Percentiles rank a stretch among this genome's conserved stretches.
Conservation (phyloP, 2,113 vertebrate species). For the Notiomystis cincta region DNA sequence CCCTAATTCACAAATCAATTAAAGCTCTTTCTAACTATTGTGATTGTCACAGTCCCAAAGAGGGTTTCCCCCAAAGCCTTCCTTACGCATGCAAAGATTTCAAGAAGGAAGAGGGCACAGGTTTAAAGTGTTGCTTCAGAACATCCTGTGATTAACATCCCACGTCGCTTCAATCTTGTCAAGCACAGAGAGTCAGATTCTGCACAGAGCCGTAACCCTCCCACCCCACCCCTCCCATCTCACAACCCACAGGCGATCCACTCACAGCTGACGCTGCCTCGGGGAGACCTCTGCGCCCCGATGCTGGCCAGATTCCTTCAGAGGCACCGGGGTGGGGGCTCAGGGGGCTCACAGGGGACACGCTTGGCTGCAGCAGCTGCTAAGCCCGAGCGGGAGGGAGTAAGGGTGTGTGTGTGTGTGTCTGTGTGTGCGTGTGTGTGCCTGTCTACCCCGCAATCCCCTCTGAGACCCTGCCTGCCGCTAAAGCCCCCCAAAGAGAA, state of each 20-base stretch:
- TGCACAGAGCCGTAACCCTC: neutral
- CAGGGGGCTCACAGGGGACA: neutral
- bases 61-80: neutral
- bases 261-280: neutral
- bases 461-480: neutral
- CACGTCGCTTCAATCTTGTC: neutral
- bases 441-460: neutral
- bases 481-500: neutral
- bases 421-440: neutral
- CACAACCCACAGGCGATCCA: neutral
- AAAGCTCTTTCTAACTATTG: constrained; percentile 32
- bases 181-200: neutral
- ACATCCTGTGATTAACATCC: neutral
- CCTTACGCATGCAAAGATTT: neutral
- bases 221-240: neutral
- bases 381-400: neutral
- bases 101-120: neutral
- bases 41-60: neutral
- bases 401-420: too few species aligned
- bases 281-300: constrained; percentile 63
- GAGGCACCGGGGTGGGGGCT: constrained; percentile 30
- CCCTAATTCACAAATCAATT: constrained; percentile 62
- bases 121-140: neutral
- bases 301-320: constrained; percentile 74
- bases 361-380: constrained; percentile 27